Evolutionary conservation across 2,113 vertebrate genomes (phyloP), one percentile per base, ranked within the genome.

Genomic region (Tamias sibiricus): DNA sequence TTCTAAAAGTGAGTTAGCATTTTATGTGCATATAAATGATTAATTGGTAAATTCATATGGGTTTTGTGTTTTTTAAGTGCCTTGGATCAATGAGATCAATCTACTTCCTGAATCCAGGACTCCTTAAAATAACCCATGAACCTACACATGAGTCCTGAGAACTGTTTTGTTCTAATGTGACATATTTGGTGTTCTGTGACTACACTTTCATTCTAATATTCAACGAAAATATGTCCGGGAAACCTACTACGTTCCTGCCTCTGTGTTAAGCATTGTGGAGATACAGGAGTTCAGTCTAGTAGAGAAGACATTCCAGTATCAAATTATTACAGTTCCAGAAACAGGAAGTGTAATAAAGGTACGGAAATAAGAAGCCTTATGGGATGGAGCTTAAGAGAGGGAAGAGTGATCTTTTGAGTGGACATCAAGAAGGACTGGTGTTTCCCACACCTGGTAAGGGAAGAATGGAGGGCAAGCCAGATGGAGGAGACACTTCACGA

Each of bases 1-100:
- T 94, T 93, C 54, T 91, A 82, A 91, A 95, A 79, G 44, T 72
- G 6, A 82, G 11, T 91, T 77, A 89, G 59, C 11, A 94, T 91
- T 93, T 91, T 71, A 47, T 66, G 44, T 69, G 71, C 57, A 79
- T 74, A 80, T 80, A 91, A 95, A 66, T 85, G 24, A 72, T 69
- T 87, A 40, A 89, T 59, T 74, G 17, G 17, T 86, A 94, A 93
- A 84, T 90, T 80, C 37, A 54, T 57, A 32, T 82, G 42, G 35
- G 93, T 90, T 83, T 71, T 76, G 20, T 81, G 87, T 86, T 71
- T 93, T 57, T 71, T 40, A n/a, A 26, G 28, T 35, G 16, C 2
- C 66, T 71, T 13, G 1, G 2, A 8, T 22, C 68, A 47, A 72
- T 76, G 24, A 92, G 30, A 86, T n/a, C 42, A 87, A 79, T 77